These are phyloP conservation scores for Lithosia quadra DNA, from an alignment of 2,888 invertebrate species.

Conservation along the genomic window DNA sequence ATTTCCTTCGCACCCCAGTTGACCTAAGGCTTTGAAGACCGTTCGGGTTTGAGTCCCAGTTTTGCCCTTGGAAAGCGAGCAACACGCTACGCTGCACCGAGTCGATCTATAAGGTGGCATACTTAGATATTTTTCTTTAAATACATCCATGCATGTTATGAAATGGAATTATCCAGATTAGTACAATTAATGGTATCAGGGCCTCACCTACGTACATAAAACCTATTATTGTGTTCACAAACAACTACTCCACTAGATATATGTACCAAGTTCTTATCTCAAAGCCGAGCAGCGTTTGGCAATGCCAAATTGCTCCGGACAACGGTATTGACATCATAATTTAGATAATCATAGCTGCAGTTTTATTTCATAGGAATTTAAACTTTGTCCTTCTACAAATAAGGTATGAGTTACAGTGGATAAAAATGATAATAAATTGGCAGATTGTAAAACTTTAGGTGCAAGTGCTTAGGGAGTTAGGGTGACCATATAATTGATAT, in stretches of 20 bases:
- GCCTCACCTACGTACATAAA: conserved; percentile 13
- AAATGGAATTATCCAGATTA: neutral
- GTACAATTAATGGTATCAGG: neutral
- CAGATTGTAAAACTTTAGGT: conserved; percentile 47
- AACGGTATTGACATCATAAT: conserved; percentile 71
- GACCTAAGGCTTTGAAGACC: no score
- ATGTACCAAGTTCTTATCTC: conserved; percentile 33
- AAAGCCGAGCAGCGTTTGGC: conserved; percentile 42
- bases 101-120: no score
- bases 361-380: conserved; percentile 27
- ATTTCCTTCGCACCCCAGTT: no score
- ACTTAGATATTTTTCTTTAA: neutral
- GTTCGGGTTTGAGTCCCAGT: no score
- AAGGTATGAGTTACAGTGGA: conserved; percentile 49
- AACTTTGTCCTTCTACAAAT: conserved; percentile 43
- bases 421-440: conserved; percentile 28
- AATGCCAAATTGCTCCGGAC: conserved; percentile 44
- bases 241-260: conserved; percentile 7
- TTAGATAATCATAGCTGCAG: conserved; percentile 60
- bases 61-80: no score
- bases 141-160: no score
- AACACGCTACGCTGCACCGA: no score
- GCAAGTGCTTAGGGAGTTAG: conserved; percentile 51
- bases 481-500: conserved; percentile 43
- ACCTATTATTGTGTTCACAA: conserved; percentile 14